phyloP scores from a whole-genome alignment of 2,888 invertebrate genomes.

The Napeogenes sylphis region DNA sequence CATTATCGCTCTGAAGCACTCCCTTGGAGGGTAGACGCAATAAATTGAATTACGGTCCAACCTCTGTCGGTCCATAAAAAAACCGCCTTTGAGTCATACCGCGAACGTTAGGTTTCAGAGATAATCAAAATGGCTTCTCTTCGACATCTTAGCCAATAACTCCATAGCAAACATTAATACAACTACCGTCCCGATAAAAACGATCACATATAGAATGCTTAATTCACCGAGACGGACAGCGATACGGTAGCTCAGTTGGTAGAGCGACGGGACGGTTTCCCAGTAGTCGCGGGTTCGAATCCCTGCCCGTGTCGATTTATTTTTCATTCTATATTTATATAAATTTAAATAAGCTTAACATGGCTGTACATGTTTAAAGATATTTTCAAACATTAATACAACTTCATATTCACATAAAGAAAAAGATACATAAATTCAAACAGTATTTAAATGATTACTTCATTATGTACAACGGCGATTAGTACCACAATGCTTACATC shows the following conservation, averaged over 20 bases:
- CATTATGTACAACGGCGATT: too few species aligned
- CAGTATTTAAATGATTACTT: too few species aligned
- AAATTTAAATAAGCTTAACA: too few species aligned
- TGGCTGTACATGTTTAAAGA: too few species aligned
- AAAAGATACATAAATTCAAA: slow-evolving; percentile 1
- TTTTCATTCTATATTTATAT: too few species aligned
- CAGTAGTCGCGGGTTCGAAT: too few species aligned
- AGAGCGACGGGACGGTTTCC: too few species aligned
- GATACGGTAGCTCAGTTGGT: too few species aligned
- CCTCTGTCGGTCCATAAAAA: slow-evolving; percentile 58
- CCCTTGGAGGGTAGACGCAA: slow-evolving; percentile 54
- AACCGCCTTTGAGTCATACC: slow-evolving; percentile 44
- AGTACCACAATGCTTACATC: slow-evolving; percentile 25
- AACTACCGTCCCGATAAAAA: neutral
- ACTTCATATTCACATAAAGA: too few species aligned
- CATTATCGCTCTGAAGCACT: slow-evolving; percentile 60
- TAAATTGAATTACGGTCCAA: slow-evolving; percentile 68
- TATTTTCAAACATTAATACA: too few species aligned
- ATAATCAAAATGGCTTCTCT: slow-evolving; percentile 47
- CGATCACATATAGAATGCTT: neutral
- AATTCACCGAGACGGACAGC: neutral
- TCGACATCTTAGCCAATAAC: slow-evolving; percentile 5
- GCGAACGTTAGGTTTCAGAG: slow-evolving; percentile 32
- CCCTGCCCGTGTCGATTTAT: too few species aligned
- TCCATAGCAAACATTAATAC: neutral